Conservation (phyloP, 2,797 vertebrate species). For the Liparis tanakae region DNA sequence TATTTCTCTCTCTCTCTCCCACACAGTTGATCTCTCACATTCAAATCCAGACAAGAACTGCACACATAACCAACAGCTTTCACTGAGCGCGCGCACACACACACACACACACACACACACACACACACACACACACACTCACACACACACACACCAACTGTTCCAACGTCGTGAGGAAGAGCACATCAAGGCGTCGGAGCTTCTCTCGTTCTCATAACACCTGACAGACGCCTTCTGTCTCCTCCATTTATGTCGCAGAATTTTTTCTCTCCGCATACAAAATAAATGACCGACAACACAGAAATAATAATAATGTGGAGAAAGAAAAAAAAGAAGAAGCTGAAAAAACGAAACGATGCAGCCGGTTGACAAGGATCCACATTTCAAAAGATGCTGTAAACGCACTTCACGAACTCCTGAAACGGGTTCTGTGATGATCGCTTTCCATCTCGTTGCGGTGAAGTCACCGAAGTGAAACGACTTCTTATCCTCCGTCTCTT, state of each 20-base stretch:
- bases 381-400: constrained; percentile 13
- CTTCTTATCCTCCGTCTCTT: constrained; percentile 22
- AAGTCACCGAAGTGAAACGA: constrained; percentile 33
- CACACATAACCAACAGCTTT: not conserved
- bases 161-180: not conserved
- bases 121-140: no score
- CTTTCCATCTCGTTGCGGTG: constrained; percentile 39
- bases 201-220: not conserved
- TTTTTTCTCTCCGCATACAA: not conserved
- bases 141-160: not conserved
- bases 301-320: not conserved
- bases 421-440: constrained; percentile 22
- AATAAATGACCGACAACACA: constrained; percentile 8
- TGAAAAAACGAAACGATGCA: not conserved
- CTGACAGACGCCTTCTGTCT: not conserved
- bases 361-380: not conserved
- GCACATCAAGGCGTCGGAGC: not conserved
- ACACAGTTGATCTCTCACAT: not conserved
- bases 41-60: not conserved
- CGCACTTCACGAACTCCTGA: constrained; percentile 21
- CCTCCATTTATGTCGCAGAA: not conserved
- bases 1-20: not conserved
- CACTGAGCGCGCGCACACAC: not conserved
- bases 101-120: no score
- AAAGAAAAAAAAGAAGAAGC: no score